Evolutionary conservation across 2,113 vertebrate species (phyloP).

Genomic region (Ammospiza caudacuta): DNA sequence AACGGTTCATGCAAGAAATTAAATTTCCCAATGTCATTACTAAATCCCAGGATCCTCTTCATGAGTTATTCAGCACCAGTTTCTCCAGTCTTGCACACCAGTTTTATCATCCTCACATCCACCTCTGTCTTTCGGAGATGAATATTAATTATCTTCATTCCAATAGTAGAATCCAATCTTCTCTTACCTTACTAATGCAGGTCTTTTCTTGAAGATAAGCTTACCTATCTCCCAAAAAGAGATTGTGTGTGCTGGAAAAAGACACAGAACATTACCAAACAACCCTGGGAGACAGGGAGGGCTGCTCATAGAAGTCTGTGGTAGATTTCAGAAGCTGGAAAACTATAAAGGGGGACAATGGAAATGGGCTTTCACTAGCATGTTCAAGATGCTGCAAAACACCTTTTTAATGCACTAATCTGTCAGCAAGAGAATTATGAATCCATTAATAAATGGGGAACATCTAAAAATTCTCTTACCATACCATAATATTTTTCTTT

Average conservation of each 20-base stretch:
- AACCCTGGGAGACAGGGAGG: neutral
- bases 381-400: neutral
- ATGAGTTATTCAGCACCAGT: conserved; percentile 8
- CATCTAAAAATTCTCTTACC: neutral
- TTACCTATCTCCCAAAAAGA: neutral
- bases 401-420: neutral
- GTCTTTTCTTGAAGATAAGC: conserved; percentile 9
- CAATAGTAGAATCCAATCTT: neutral
- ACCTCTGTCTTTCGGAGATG: neutral
- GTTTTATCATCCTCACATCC: neutral
- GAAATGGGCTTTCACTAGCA: neutral
- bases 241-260: neutral
- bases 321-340: neutral
- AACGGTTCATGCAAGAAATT: neutral
- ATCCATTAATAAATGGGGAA: neutral
- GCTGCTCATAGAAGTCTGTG: neutral
- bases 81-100: neutral
- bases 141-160: neutral
- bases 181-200: neutral
- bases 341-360: neutral
- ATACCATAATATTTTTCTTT: neutral
- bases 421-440: neutral
- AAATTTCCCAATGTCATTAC: neutral
- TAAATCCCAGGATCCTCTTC: neutral
- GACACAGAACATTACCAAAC: neutral